Evolutionary conservation across 2,888 invertebrate genomes (phyloP).

Genomic region (Danaus chrysippus): DNA sequence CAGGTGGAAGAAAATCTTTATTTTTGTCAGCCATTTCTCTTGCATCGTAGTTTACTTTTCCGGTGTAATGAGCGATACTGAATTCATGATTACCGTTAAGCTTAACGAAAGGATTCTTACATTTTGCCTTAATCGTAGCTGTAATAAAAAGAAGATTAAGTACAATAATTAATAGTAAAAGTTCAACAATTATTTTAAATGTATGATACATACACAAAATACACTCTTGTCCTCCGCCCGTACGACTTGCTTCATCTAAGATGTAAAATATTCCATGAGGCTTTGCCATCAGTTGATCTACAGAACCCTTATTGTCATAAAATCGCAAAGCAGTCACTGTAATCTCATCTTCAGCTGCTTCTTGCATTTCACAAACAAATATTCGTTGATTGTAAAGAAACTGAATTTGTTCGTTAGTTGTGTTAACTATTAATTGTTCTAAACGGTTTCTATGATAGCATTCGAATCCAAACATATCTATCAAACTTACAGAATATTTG

Average conservation of each 20-base stretch:
- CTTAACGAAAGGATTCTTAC: conserved; percentile 77
- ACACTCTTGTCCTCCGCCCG: conserved; percentile 83
- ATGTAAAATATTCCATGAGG: conserved; percentile 90
- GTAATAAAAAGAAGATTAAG: conserved; percentile 31
- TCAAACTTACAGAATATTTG: conserved; percentile 86
- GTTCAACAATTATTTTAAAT: background rate
- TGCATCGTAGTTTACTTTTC: conserved; percentile 90
- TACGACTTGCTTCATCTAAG: conserved; percentile 92
- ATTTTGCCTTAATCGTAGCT: conserved; percentile 78
- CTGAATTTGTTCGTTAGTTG: conserved; percentile 95
- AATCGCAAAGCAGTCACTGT: conserved; percentile 85
- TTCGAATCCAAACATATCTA: conserved; percentile 96
- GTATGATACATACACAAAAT: conserved; percentile 81
- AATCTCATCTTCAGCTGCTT: conserved; percentile 89
- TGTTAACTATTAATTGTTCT: conserved; percentile 93
- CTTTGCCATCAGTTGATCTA: conserved; percentile 92
- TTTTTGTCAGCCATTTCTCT: conserved; percentile 93
- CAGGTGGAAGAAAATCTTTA: conserved; percentile 93
- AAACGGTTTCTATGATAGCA: conserved; percentile 91
- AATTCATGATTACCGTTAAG: conserved; percentile 83
- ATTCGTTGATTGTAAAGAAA: conserved; percentile 95
- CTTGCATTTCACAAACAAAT: conserved; percentile 94
- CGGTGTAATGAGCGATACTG: conserved; percentile 93
- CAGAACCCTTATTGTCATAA: conserved; percentile 92
- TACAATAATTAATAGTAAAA: background rate